phyloP scores from a whole-genome alignment of 2,113 vertebrate genomes.

The Poicephalus meyeri region DNA sequence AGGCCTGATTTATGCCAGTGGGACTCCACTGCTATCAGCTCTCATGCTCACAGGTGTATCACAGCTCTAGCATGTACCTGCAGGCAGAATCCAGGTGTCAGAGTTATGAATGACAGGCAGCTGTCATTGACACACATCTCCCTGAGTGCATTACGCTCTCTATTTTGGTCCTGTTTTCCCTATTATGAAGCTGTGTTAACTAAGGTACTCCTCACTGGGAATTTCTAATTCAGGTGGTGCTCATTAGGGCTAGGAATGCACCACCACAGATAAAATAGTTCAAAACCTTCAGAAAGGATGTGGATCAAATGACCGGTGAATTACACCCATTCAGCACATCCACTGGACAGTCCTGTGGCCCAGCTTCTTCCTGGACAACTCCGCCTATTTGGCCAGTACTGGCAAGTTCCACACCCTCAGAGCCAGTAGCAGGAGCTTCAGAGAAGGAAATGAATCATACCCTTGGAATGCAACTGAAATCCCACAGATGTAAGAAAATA shows the following conservation, averaged over 20 bases:
- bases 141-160: background rate
- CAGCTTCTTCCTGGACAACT: background rate
- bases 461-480: slow-evolving; percentile 26
- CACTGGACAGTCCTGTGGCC: background rate
- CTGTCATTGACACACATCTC: background rate
- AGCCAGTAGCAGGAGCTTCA: background rate
- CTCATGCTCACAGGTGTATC: background rate
- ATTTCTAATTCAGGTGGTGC: background rate
- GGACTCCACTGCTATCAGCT: background rate
- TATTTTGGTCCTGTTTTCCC: background rate
- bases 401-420: slow-evolving; percentile 7
- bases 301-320: background rate
- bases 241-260: background rate
- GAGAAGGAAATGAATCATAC: slow-evolving; percentile 44
- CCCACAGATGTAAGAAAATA: slow-evolving; percentile 19
- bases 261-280: background rate
- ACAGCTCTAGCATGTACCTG: background rate
- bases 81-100: background rate
- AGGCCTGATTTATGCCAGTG: background rate
- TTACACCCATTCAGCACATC: background rate
- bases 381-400: background rate
- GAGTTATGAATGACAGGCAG: background rate
- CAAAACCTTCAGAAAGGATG: background rate
- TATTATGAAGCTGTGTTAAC: background rate
- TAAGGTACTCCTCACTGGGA: background rate